phyloP scores from a whole-genome alignment of 2,888 invertebrate genomes.

The Mimachlamys varia region DNA sequence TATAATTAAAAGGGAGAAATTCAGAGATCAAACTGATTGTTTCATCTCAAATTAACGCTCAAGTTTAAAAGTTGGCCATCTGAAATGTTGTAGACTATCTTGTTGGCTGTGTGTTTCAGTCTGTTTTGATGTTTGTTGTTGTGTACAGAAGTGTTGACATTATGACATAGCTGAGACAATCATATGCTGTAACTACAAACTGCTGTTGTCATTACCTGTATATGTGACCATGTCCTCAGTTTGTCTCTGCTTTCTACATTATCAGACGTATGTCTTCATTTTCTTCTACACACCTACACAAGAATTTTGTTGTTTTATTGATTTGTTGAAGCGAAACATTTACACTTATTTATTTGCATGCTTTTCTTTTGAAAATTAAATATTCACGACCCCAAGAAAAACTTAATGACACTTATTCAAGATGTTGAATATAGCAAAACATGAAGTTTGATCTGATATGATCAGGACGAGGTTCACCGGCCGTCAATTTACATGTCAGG shows the following conservation, averaged over 20 bases:
- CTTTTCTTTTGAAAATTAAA: neutral
- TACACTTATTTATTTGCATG: neutral
- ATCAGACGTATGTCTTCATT: neutral
- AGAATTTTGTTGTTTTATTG: neutral
- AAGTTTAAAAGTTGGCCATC: neutral
- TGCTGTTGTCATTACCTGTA: conserved; percentile 21
- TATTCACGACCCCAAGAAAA: neutral
- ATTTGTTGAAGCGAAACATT: neutral
- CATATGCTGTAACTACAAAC: neutral
- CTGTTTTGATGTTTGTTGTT: neutral
- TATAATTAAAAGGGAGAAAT: too few species aligned
- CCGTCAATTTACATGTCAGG: too few species aligned
- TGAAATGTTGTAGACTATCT: neutral
- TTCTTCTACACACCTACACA: neutral
- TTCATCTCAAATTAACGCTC: too few species aligned
- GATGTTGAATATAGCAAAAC: too few species aligned
- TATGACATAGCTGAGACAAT: neutral
- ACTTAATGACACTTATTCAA: neutral
- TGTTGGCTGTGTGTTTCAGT: neutral
- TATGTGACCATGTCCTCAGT: neutral
- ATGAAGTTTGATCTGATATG: too few species aligned
- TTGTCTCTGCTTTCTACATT: neutral
- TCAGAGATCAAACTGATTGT: too few species aligned
- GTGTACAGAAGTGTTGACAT: neutral
- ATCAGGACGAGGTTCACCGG: too few species aligned